Percentiles rank a stretch among this genome's conserved stretches.
Evolutionary conservation across 2,113 vertebrate species (phyloP).

Genomic region (Microcebus lehilahytsara): DNA sequence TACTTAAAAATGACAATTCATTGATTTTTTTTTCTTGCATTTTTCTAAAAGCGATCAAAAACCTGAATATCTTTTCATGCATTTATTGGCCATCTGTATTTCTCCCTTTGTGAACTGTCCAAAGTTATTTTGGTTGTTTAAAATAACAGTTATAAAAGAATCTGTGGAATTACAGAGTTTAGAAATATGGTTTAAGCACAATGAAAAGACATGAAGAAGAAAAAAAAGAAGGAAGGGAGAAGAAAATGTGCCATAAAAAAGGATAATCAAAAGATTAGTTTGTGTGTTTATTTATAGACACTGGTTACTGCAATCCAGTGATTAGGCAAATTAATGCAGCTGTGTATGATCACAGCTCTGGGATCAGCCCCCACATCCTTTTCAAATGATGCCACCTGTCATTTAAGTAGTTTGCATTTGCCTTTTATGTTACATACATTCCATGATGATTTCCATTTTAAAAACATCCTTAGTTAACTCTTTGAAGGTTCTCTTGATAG

Average conservation of each 20-base stretch:
- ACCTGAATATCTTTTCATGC: background rate
- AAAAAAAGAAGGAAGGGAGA: constrained; percentile 44
- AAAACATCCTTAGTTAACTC: constrained; percentile 68
- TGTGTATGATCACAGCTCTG: constrained; percentile 70
- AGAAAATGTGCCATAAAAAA: constrained; percentile 66
- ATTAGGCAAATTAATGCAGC: constrained; percentile 85
- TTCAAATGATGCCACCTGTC: constrained; percentile 79
- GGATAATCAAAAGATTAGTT: constrained; percentile 80
- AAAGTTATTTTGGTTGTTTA: constrained; percentile 47
- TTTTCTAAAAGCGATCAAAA: constrained; percentile 22
- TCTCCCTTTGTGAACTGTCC: constrained; percentile 47
- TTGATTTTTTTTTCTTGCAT: background rate
- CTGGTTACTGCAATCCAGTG: constrained; percentile 83
- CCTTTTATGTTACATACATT: constrained; percentile 74
- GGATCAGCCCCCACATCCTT: constrained; percentile 71
- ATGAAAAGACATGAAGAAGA: constrained; percentile 52
- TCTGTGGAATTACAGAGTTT: constrained; percentile 44
- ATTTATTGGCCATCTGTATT: constrained; percentile 41
- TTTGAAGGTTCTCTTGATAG: background rate
- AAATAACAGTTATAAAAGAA: constrained; percentile 45
- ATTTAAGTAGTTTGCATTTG: constrained; percentile 75
- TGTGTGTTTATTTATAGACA: constrained; percentile 84
- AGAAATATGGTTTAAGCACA: constrained; percentile 70
- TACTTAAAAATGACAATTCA: background rate
- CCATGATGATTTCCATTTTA: constrained; percentile 59